Base-by-base conservation (phyloP, 2,113 vertebrate genomes). In the Aramus guarauna region DNA sequence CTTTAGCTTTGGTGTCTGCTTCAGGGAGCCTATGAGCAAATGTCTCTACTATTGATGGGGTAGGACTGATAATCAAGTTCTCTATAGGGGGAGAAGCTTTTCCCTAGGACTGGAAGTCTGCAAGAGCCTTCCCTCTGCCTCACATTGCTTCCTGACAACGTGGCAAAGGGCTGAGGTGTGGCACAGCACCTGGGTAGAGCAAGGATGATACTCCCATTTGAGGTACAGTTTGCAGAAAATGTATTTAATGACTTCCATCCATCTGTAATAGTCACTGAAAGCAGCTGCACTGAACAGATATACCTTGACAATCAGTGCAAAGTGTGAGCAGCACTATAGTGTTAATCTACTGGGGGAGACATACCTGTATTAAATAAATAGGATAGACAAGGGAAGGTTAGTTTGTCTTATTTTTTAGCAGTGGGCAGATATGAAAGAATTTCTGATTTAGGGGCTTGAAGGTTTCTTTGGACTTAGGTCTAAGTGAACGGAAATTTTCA, bases 401-500 rank as follows among this genome's bases (percentile, higher is more conserved):
- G 14, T 62, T 66, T 80, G 39, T 32, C 6, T 11, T 55, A 7
- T 34, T 11, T 30, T 79, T 80, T 37, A 89, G 36, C 58, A 87
- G 68, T 2, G 19, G 69, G 30, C 27, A n/a, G 48, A 75, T 76
- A 22, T 13, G 30, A 68, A 91, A 88, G 66, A 63, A 68, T 55
- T 84, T 88, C 60, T 30, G 23, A 4, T 92, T 79, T 68, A 71
- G 59, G 48, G 52, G 26, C 78, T 93, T 62, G 62, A 82, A 24
- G 24, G 43, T 50, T 87, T 80, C 41, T 86, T 82, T 69, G 68
- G 29, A 29, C 76, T 81, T 91, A 68, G 27, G 68, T 82, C 80
- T 82, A 60, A 87, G 66, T 23, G 89, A 92, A 92, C 0, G 16
- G 96, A 94, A 94, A 95, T 95, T 92, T 95, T 96, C 86, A 82